phyloP scores from a whole-genome alignment of 2,797 vertebrate genomes.

The Urophycis tenuis region DNA sequence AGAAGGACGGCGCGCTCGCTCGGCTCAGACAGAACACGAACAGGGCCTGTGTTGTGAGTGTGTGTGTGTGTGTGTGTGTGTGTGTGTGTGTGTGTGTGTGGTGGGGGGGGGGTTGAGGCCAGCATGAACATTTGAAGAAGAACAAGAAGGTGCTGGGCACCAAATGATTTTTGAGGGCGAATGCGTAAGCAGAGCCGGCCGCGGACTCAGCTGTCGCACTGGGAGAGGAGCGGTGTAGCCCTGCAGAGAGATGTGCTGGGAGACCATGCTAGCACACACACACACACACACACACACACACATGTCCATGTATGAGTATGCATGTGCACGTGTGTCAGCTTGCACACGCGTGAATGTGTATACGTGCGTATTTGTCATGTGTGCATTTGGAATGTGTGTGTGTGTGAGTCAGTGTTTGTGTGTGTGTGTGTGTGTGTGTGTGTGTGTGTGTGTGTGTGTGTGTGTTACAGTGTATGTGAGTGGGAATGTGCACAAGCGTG shows the following conservation, averaged over 20 bases:
- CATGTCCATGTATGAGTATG: conserved; percentile 14
- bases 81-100: no score
- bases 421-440: background rate
- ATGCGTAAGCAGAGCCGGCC: conserved; percentile 62
- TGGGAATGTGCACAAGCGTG: background rate
- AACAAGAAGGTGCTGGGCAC: conserved; percentile 23
- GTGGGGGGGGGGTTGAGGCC: no score
- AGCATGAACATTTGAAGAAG: background rate
- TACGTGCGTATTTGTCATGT: background rate
- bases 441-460: background rate
- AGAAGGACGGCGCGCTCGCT: background rate
- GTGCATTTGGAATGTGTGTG: background rate
- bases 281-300: conserved; percentile 2
- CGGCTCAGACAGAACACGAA: background rate
- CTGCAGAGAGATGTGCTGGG: conserved; percentile 60
- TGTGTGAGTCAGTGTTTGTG: background rate
- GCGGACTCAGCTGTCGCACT: conserved; percentile 64
- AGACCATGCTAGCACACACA: conserved; percentile 20
- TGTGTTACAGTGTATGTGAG: background rate
- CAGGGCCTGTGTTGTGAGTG: no score
- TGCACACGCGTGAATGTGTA: background rate
- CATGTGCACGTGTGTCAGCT: background rate
- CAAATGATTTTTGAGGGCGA: conserved; percentile 63
- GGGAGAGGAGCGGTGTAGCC: conserved; percentile 42
- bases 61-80: no score